phyloP scores from a whole-genome alignment of 2,888 invertebrate genomes.

The Scelioninae gen. 1 region DNA sequence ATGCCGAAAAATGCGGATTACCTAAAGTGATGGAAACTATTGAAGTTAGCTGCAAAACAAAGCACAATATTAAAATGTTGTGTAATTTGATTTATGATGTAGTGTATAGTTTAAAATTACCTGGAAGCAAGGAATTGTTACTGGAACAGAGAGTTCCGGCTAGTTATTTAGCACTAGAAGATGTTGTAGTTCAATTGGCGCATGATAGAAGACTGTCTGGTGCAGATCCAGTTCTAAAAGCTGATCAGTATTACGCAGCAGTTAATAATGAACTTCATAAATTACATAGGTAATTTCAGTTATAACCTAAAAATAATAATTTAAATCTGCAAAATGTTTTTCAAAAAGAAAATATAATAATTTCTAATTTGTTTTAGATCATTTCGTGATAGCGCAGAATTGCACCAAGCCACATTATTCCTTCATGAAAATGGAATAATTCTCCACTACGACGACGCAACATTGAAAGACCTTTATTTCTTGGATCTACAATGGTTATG shows the following conservation, averaged over 20 bases:
- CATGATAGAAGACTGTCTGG: constrained; percentile 89
- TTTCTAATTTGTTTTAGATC: constrained; percentile 82
- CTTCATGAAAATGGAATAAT: constrained; percentile 99
- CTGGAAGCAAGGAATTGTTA: constrained; percentile 95
- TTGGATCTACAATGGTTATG: constrained; percentile 99
- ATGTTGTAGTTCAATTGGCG: constrained; percentile 93
- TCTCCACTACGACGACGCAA: constrained; percentile 97
- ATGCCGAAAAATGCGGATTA: constrained; percentile 97
- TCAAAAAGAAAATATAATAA: not conserved
- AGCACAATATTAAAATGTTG: constrained; percentile 94
- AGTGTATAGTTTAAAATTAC: constrained; percentile 94
- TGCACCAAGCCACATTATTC: constrained; percentile 98
- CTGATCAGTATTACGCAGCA: constrained; percentile 89
- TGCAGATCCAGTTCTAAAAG: constrained; percentile 92
- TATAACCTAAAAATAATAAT: not conserved
- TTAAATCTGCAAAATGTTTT: no score
- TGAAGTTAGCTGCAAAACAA: constrained; percentile 94
- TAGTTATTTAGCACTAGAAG: constrained; percentile 96
- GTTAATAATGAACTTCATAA: constrained; percentile 86
- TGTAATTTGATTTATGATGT: constrained; percentile 97
- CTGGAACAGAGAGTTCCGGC: constrained; percentile 98
- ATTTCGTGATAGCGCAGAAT: constrained; percentile 94
- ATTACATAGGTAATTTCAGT: constrained; percentile 83
- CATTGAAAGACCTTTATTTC: constrained; percentile 97
- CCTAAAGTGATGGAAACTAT: constrained; percentile 96